These are phyloP conservation scores for Sinelater perroti DNA, from an alignment of 2,888 invertebrate species.

Conservation along the genomic window DNA sequence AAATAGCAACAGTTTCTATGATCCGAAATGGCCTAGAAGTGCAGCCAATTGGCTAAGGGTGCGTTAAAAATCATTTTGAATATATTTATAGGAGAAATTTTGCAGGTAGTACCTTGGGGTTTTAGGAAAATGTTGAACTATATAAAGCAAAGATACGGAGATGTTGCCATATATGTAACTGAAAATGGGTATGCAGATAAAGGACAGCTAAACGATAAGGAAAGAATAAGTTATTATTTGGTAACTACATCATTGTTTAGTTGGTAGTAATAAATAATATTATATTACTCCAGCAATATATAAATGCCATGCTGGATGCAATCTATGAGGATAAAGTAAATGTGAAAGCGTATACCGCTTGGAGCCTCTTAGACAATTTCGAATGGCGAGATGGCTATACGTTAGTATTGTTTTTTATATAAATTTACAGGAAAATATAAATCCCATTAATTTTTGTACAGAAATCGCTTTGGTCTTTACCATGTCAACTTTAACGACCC, in stretches of 20 bases:
- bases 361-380: conserved; percentile 54
- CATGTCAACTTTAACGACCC: conserved; percentile 70
- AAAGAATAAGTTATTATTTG: conserved; percentile 57
- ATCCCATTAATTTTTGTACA: not conserved
- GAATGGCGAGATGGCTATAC: conserved; percentile 45
- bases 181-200: conserved; percentile 67
- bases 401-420: conserved; percentile 1
- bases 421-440: not conserved
- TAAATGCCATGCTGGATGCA: conserved; percentile 45
- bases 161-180: conserved; percentile 65
- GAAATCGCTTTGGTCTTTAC: conserved; percentile 69
- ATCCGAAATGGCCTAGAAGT: conserved; percentile 6
- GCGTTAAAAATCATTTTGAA: not conserved
- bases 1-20: not conserved
- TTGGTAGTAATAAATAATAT: not conserved
- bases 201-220: conserved; percentile 62
- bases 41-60: conserved; percentile 10
- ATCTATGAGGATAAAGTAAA: conserved; percentile 47
- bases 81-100: not conserved
- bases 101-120: conserved; percentile 63
- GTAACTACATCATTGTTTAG: conserved; percentile 19
- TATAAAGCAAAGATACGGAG: conserved; percentile 55
- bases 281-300: conserved; percentile 44
- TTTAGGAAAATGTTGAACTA: conserved; percentile 65
- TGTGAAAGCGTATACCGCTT: conserved; percentile 48